phyloP scores from a whole-genome alignment of 2,888 invertebrate genomes.

The Tetranychus truncatus region DNA sequence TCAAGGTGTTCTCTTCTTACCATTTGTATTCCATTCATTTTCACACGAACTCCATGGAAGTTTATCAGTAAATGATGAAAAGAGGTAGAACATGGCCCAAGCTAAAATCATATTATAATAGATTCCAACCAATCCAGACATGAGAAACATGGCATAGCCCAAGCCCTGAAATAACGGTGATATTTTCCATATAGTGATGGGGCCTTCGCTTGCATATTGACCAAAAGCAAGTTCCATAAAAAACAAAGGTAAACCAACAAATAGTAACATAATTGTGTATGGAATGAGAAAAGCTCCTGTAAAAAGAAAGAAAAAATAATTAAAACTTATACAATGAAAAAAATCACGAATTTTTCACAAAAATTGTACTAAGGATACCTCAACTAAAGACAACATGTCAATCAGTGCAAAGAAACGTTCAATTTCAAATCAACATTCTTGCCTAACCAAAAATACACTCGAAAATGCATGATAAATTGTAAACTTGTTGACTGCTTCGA shows the following conservation, averaged over 20 bases:
- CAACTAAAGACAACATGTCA: too few species aligned
- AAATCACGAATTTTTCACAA: too few species aligned
- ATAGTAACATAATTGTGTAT: conserved; percentile 35
- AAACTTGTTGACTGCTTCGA: too few species aligned
- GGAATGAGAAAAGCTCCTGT: conserved; percentile 38
- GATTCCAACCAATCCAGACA: conserved; percentile 37
- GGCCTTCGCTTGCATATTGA: conserved; percentile 37
- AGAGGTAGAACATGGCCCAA: conserved; percentile 39
- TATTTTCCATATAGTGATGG: conserved; percentile 37
- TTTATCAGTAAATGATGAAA: conserved; percentile 34
- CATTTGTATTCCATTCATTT: conserved; percentile 34
- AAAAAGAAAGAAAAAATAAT: not conserved
- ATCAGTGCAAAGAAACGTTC: too few species aligned
- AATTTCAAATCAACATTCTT: too few species aligned
- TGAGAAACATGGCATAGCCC: conserved; percentile 40
- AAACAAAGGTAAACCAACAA: conserved; percentile 37
- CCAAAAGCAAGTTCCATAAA: conserved; percentile 37
- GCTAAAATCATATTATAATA: conserved; percentile 41
- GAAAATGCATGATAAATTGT: too few species aligned
- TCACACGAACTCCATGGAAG: conserved; percentile 37
- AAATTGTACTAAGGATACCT: too few species aligned
- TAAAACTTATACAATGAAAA: too few species aligned
- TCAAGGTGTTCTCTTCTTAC: conserved; percentile 26
- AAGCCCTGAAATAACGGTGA: conserved; percentile 39
- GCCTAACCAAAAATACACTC: too few species aligned